Conservation (phyloP, 2,113 vertebrate species). For the Periophthalmus modestus region DNA sequence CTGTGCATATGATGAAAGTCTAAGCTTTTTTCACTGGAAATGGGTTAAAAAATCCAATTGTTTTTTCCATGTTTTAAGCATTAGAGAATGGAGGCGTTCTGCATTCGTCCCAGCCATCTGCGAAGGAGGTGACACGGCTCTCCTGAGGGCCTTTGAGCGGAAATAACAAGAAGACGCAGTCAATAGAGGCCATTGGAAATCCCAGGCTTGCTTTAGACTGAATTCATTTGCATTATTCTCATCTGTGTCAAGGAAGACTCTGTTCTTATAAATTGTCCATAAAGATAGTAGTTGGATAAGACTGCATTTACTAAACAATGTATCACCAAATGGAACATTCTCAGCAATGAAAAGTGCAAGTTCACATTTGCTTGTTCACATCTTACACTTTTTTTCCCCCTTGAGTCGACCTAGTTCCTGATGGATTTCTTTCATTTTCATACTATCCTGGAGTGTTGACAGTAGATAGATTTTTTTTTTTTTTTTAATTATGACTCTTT, state of each 20-base stretch:
- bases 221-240: conserved; percentile 56
- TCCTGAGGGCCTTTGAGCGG: conserved; percentile 48
- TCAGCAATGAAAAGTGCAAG: not conserved
- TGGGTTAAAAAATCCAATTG: conserved; percentile 56
- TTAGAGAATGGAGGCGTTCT: conserved; percentile 51
- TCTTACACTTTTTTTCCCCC: no score
- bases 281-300: conserved; percentile 32
- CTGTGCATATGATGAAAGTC: conserved; percentile 25
- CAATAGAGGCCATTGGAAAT: conserved; percentile 32
- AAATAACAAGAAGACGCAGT: conserved; percentile 50
- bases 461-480: not conserved
- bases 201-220: conserved; percentile 47
- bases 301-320: conserved; percentile 17
- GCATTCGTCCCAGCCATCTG: conserved; percentile 63
- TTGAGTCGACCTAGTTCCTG: not conserved
- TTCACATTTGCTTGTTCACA: not conserved
- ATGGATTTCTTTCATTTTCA: not conserved
- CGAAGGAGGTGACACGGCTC: conserved; percentile 55
- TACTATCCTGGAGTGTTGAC: not conserved
- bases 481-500: not conserved
- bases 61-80: conserved; percentile 53
- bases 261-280: conserved; percentile 39
- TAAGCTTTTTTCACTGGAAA: conserved; percentile 37
- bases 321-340: not conserved
- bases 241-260: conserved; percentile 21